Base-by-base conservation (phyloP, 2,113 vertebrate genomes). In the Piaya cayana region DNA sequence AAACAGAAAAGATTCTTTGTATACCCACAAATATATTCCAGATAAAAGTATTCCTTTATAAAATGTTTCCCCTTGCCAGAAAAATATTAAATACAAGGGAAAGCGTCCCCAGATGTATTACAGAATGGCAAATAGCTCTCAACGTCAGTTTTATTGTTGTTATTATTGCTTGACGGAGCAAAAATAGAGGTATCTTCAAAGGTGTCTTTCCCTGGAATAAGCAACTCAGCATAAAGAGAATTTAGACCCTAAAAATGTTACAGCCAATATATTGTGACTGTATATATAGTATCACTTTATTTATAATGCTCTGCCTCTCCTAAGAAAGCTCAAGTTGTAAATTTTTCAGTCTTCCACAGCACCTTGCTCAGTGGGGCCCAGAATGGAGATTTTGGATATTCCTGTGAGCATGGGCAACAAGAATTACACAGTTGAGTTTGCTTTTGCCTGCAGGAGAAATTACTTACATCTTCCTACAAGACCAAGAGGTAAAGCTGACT, bases 151-250 rank as follows among this genome's bases (percentile, higher is more conserved):
- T 95, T 90, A 83, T 49, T 52, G 50, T 77, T 92, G 59, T 75
- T 96, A 34, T 82, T 90, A 85, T 53, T 84, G 39, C 58, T 69
- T 78, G 64, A 78, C n/a, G 53, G 39, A 78, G 49, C 56, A 43
- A 88, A 93, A 96, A 60, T 71, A 77, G 36, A 82, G 45, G 15
- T 45, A 9, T 69, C 53, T 84, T 93, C 86, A 93, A 87, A 95
- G 58, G 49, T 76, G 53, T 83, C 37, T 90, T 88, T 77, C 42
- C 23, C 18, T 68, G 23, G 42, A 92, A 95, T 12, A 3, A 64
- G 53, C 58, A 92, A 79, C 14, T 68, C 65, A 16, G 39, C 83
- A 75, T 58, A 68, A 89, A 92, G 27, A 86, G 26, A 86, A 92
- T 82, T 82, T 88, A 67, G 79, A 64, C 45, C 32, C 39, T 75